A percentile compares a stretch with the other conserved stretches of the same genome.
Conservation (phyloP, 30 jellyfish, hydroid and myxozoan genomes). For the Nemopilema nomurai region DNA sequence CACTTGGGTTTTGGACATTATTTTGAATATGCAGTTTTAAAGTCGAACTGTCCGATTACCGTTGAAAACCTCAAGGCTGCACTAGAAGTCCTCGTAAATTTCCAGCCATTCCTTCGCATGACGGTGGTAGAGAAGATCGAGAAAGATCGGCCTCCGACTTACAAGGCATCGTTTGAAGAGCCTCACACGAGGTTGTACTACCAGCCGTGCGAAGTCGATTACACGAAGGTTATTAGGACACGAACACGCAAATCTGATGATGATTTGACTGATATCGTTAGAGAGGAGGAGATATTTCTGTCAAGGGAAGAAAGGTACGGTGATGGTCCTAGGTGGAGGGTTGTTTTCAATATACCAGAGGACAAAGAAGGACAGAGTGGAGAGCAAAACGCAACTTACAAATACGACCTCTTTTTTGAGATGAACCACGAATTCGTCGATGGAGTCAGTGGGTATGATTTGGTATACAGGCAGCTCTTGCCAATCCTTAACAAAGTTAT, state of each 20-base stretch:
- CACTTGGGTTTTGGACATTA: conserved; percentile 18
- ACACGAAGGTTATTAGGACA: conserved; percentile 8
- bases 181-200: conserved; percentile 5
- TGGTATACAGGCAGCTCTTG: conserved; percentile 50
- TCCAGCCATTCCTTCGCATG: conserved; percentile 59
- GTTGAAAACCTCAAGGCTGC: conserved; percentile 25
- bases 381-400: background rate
- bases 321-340: conserved; percentile 45
- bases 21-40: conserved; percentile 31
- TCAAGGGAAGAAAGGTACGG: conserved; percentile 21
- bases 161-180: conserved; percentile 1
- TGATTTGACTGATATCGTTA: conserved; percentile 21
- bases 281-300: conserved; percentile 41
- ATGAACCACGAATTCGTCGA: conserved; percentile 41
- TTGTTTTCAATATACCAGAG: conserved; percentile 27
- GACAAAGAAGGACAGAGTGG: background rate
- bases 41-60: conserved; percentile 13
- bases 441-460: conserved; percentile 56
- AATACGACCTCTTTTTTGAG: conserved; percentile 29
- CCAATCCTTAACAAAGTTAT: conserved; percentile 39
- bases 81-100: conserved; percentile 5
- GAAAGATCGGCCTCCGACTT: background rate
- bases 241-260: conserved; percentile 5
- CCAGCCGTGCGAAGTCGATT: conserved; percentile 34
- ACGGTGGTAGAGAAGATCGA: conserved; percentile 20